These are phyloP conservation scores for Lepidurus apus DNA, from an alignment of 1,140 invertebrate species.

Conservation along the genomic window DNA sequence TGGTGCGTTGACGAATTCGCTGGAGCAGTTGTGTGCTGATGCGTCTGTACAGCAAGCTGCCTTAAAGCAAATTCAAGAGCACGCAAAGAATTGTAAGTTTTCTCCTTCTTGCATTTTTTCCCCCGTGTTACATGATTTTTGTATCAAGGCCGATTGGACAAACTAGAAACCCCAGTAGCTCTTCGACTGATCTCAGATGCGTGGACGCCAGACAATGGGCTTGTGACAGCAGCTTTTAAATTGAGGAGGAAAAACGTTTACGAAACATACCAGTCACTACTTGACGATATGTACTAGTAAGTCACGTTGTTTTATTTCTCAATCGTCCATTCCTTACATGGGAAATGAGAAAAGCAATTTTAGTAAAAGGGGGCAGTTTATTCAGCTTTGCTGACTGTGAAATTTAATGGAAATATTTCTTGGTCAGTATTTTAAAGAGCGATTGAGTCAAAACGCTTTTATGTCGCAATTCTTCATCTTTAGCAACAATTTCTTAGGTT, in stretches of 20 bases:
- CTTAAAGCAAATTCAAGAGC: conserved; percentile 67
- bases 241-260: conserved; percentile 93
- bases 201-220: conserved; percentile 92
- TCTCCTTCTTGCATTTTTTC: background rate
- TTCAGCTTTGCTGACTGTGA: background rate
- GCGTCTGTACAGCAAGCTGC: conserved; percentile 67
- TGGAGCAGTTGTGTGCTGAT: conserved; percentile 70
- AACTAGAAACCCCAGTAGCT: conserved; percentile 87
- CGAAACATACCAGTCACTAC: conserved; percentile 81
- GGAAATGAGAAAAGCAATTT: background rate
- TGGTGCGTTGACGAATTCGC: conserved; percentile 40
- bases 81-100: conserved; percentile 72
- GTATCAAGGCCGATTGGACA: conserved; percentile 53
- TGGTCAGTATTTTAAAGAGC: background rate
- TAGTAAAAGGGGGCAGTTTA: background rate
- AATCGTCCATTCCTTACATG: background rate
- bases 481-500: background rate
- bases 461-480: background rate
- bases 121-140: background rate
- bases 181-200: conserved; percentile 81
- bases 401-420: background rate
- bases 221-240: conserved; percentile 96
- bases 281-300: conserved; percentile 77
- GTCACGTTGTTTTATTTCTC: background rate
- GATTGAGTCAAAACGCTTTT: background rate